phyloP scores from a whole-genome alignment of 2,113 vertebrate genomes.

The Crocuta crocuta region DNA sequence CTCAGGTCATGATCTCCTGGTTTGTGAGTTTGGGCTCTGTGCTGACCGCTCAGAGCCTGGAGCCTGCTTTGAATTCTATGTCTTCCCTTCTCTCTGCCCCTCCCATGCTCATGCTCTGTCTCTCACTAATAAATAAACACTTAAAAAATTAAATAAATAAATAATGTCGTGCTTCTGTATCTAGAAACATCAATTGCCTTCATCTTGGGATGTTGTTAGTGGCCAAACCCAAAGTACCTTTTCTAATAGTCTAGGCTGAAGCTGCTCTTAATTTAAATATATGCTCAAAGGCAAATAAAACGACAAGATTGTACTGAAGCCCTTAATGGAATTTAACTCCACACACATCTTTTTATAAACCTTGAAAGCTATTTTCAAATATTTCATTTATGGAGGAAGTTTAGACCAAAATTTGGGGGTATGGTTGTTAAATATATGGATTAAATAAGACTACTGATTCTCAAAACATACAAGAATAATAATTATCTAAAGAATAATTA shows the following conservation, averaged over 20 bases:
- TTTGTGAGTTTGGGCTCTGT: no score
- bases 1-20: no score
- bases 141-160: no score
- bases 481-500: not conserved
- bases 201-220: not conserved
- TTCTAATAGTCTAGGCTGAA: not conserved
- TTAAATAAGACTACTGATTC: not conserved
- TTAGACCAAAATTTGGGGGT: not conserved
- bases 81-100: no score
- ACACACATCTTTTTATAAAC: not conserved
- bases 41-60: no score
- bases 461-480: not conserved
- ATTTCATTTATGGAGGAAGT: not conserved
- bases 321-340: not conserved
- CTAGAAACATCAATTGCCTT: slow-evolving; percentile 30
- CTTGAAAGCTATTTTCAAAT: slow-evolving; percentile 37
- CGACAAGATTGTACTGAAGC: not conserved
- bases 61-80: no score
- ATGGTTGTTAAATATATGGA: not conserved
- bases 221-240: not conserved
- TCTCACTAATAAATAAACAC: no score
- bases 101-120: no score
- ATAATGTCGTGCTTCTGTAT: not conserved
- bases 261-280: not conserved
- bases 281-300: slow-evolving; percentile 35